Base-by-base conservation (phyloP, 2,113 vertebrate genomes). In the Forbesichthys agassizii region DNA sequence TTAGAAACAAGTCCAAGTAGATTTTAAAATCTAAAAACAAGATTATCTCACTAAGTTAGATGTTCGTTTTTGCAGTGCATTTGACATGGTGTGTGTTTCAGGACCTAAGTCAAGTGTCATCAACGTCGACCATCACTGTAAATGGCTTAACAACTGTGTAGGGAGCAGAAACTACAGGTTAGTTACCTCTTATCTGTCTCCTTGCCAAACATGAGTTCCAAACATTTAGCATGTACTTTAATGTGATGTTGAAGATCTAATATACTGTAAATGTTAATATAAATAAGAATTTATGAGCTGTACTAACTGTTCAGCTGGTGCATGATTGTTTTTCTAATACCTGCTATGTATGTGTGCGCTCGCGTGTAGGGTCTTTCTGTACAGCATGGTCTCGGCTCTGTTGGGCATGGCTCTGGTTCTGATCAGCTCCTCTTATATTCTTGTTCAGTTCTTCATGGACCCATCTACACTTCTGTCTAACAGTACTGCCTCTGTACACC, bases 121-220 rank as follows among this genome's bases (percentile, higher is more conserved):
- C 47, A 93, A 94, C 83, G 99, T 99, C 58, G 98, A 99, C 82
- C 98, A 99, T 86, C 98, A 99, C 87, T 99, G 98, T 86, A 95
- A 97, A 67, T 99, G 97, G 98, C 94, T 99, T 66, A 99, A 99
- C 93, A 99, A 99, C 91, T 99, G 98, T 49, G 97, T 99, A 71
- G 98, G 98, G 8, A 94, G 96, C 84, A 95, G 96, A 67, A 99
- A 99, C 88, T 99, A 99, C 88, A 92, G 94, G 98, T 96, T 83
- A 88, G 92, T 67, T 7, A 48, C 48, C 36, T 5, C 7, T 5
- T 42, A 5, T 53, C n/a, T n/a, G n/a, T 53, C 52, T 53, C 4
- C n/a, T 13, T 53, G 49, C 27, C 27, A 16, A 16, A 16, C 16
- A 16, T 3, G 27, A 27, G 27, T 27, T 14, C 49, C 11, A 11